Evolutionary conservation across 2,888 invertebrate species (phyloP).

Genomic region (Muschampia plurimacula): DNA sequence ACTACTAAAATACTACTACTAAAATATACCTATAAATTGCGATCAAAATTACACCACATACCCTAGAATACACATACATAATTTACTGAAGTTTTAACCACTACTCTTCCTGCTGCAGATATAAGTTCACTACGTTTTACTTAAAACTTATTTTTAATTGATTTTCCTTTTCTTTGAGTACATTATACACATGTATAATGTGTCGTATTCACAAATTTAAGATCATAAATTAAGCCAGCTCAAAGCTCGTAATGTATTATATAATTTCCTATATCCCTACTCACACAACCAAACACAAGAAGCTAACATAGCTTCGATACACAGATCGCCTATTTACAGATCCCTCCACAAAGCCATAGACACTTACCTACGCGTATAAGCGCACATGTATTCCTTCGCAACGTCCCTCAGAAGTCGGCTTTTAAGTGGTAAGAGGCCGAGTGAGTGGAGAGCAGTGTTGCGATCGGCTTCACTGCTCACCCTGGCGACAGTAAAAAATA

Average conservation of each 20-base stretch:
- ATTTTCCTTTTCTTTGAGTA: neutral
- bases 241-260: neutral
- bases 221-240: neutral
- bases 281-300: slow-evolving; percentile 46
- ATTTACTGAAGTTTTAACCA: too few species aligned
- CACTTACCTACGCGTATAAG: slow-evolving; percentile 67
- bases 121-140: too few species aligned
- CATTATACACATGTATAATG: too few species aligned
- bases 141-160: too few species aligned
- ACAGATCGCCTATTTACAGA: slow-evolving; percentile 58
- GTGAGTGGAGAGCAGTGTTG: slow-evolving; percentile 84
- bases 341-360: slow-evolving; percentile 60
- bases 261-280: slow-evolving; percentile 12
- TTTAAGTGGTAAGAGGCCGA: slow-evolving; percentile 84
- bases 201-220: neutral
- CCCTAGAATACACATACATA: too few species aligned
- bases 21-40: too few species aligned
- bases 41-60: too few species aligned
- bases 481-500: slow-evolving; percentile 85
- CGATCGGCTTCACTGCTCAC: slow-evolving; percentile 85
- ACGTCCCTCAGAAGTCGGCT: slow-evolving; percentile 72
- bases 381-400: slow-evolving; percentile 63
- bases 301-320: slow-evolving; percentile 52
- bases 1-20: too few species aligned
- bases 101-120: too few species aligned